Conservation (phyloP, 1,140 invertebrate genomes). For the Potamilus streckersoni region DNA sequence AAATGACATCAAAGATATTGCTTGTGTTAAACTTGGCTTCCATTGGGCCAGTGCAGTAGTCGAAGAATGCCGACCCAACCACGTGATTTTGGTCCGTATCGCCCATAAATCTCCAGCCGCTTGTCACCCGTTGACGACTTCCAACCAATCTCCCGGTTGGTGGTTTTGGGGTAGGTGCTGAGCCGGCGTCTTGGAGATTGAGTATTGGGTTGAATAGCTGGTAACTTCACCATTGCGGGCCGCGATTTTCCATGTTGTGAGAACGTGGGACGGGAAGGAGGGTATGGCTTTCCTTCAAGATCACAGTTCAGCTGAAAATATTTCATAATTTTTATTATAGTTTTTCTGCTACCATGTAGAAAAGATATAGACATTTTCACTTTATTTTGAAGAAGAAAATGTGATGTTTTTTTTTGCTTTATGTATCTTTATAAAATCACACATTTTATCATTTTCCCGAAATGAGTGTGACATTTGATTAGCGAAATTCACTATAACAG, state of each 20-base stretch:
- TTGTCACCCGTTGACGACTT: constrained; percentile 6
- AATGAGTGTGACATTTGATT: neutral
- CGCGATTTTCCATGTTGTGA: neutral
- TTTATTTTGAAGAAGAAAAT: neutral
- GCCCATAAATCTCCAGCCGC: neutral
- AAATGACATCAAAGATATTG: neutral
- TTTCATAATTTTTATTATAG: neutral
- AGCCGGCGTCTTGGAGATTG: neutral
- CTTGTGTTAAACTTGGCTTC: constrained; percentile 1
- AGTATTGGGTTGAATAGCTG: constrained; percentile 14
- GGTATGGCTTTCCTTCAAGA: constrained; percentile 8
- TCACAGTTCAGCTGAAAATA: constrained; percentile 22
- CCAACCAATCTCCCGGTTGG: constrained; percentile 39
- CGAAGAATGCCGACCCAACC: constrained; percentile 18
- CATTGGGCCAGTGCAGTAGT: constrained; percentile 14
- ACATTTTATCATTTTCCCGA: neutral
- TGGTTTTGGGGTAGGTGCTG: constrained; percentile 29
- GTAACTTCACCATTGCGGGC: constrained; percentile 18
- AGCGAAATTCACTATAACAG: neutral
- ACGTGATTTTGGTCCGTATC: constrained; percentile 6
- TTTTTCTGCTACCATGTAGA: neutral
- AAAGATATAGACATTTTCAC: neutral
- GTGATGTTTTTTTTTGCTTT: neutral
- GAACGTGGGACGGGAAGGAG: neutral
- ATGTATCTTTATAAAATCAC: neutral